Evolutionary conservation across 2,888 invertebrate genomes (phyloP), one percentile per base, ranked within the genome.

Genomic region (Agrochola macilenta): DNA sequence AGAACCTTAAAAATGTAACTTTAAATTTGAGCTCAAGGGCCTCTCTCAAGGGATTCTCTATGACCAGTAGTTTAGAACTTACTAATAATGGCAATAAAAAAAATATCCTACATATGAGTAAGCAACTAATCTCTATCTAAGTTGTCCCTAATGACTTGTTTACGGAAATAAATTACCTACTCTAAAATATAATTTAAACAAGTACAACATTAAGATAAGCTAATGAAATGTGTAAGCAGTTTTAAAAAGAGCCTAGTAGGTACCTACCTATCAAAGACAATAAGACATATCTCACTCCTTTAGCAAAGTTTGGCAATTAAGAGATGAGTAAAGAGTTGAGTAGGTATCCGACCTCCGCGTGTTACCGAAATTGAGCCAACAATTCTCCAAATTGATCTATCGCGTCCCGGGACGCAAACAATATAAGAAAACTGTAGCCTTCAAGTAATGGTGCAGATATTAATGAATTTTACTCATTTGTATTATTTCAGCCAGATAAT

Each of bases 301-400:
- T 65, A 26, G 12, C 7, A 64, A 87, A 88, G 68, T 87, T 84
- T 46, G 35, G 60, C 76, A 82, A 88, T 82, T 82, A 81, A 52
- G 69, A 65, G 39, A 65, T n/a, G 39, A 86, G 71, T 78, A 76
- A 75, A 76, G 68, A 73, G 39, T 57, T 57, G 54, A 74, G 72
- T 78, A 9, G 43, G 9, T 76, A 71, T 58, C 58, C 49, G 20
- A 79, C 65, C 65, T 69, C 63, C 54, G 63, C 52, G 30, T 71
- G 69, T 69, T 74, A 72, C 69, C 70, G 17, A 74, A 77, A 87
- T 76, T 81, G 74, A 65, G 65, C 60, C 66, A 86, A 88, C 81
- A 84, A 82, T 75, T 54, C 76, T 63, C 71, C 58, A 82, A 87
- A 88, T 86, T 83, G 81, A 83, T 83, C 81, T 65, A 84, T 84